These are phyloP conservation scores for Malacosoma neustria DNA, from an alignment of 2,888 invertebrate genomes.

Conservation along the genomic window DNA sequence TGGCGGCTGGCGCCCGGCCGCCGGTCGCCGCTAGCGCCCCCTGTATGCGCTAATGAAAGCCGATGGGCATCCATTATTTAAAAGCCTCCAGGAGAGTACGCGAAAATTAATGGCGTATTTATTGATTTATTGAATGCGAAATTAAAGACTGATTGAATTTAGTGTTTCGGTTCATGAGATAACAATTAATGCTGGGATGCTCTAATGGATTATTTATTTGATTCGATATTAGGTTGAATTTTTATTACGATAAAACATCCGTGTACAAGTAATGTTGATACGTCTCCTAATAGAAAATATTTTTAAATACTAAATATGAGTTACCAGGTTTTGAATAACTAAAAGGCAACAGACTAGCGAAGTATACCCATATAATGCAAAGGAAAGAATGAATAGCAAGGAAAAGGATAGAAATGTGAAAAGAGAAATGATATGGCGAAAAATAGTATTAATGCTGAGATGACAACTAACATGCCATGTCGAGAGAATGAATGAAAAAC, in stretches of 20 bases:
- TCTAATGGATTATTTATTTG: conserved; percentile 1
- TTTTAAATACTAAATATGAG: too few relatives aligned
- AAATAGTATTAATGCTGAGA: too few relatives aligned
- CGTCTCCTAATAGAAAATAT: too few relatives aligned
- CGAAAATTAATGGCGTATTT: conserved; percentile 64
- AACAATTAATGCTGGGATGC: conserved; percentile 4
- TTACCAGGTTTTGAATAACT: too few relatives aligned
- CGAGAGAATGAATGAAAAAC: too few relatives aligned
- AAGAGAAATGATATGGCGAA: too few relatives aligned
- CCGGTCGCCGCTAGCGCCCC: conserved; percentile 65
- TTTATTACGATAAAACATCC: not conserved
- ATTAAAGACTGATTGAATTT: conserved; percentile 57
- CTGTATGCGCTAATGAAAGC: conserved; percentile 57
- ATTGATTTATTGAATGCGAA: conserved; percentile 65
- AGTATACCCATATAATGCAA: too few relatives aligned
- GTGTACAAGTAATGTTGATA: not conserved
- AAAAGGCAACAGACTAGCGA: too few relatives aligned
- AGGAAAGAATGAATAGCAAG: too few relatives aligned
- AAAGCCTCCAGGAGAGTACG: conserved; percentile 53
- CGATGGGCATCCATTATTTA: conserved; percentile 70
- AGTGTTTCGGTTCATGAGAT: conserved; percentile 26
- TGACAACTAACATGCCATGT: too few relatives aligned
- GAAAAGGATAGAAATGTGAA: too few relatives aligned
- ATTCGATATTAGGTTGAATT: not conserved
- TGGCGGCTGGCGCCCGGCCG: conserved; percentile 51